A percentile compares a stretch with the other conserved stretches of the same genome.
Conservation (phyloP, 2,113 vertebrate species). For the Cavia porcellus region DNA sequence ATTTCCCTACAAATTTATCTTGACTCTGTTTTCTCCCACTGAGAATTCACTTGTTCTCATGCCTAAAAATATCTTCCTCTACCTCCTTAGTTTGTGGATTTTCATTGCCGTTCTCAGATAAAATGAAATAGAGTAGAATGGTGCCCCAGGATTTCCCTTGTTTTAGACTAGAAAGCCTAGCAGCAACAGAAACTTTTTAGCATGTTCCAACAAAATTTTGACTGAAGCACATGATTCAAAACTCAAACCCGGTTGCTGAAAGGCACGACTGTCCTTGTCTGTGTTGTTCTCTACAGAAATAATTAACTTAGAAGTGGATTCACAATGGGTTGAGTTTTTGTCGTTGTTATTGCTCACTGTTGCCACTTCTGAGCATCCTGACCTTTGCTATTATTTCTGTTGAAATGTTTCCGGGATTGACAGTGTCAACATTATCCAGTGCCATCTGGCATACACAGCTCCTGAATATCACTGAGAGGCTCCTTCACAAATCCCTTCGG, state of each 20-base stretch:
- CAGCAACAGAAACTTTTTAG: background rate
- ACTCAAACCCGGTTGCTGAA: conserved; percentile 5
- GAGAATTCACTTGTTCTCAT: conserved; percentile 9
- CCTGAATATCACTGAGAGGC: conserved; percentile 42
- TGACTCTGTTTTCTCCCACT: conserved; percentile 45
- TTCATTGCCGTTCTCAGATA: conserved; percentile 40
- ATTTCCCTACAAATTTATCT: conserved; percentile 48
- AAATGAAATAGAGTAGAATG: background rate
- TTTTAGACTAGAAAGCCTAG: background rate
- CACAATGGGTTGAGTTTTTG: conserved; percentile 26
- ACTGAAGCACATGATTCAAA: conserved; percentile 26
- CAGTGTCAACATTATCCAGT: conserved; percentile 19
- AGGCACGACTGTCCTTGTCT: background rate
- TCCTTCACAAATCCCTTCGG: background rate
- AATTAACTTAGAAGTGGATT: conserved; percentile 46
- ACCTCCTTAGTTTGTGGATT: conserved; percentile 16
- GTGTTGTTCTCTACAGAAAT: conserved; percentile 13
- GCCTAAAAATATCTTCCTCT: conserved; percentile 52
- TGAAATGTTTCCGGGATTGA: conserved; percentile 52
- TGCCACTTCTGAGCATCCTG: conserved; percentile 40
- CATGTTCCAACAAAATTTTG: conserved; percentile 50
- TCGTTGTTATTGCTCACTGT: conserved; percentile 47
- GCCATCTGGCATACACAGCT: conserved; percentile 13
- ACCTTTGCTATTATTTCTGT: conserved; percentile 48
- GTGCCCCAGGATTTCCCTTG: background rate